Percentiles rank a stretch among this genome's conserved stretches.
Evolutionary conservation across 2,113 vertebrate species (phyloP).

Genomic region (Cygnus buccinator): DNA sequence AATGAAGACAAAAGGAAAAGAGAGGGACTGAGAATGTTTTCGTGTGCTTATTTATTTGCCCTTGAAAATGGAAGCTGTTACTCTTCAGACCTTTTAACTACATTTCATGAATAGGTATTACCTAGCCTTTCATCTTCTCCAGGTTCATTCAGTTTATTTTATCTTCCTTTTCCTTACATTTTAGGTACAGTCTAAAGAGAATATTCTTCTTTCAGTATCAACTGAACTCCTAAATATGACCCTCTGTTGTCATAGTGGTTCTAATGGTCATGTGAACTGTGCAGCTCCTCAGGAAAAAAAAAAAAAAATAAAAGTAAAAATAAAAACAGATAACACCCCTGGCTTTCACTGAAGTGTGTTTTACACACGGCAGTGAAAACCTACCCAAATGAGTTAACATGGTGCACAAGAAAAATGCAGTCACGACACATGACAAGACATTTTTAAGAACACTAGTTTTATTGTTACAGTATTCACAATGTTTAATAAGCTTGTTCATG

Average conservation of each 20-base stretch:
- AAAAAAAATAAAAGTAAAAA: too few species aligned
- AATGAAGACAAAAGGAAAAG: background rate
- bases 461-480: background rate
- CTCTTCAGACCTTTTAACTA: background rate
- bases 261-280: background rate
- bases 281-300: background rate
- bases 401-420: background rate
- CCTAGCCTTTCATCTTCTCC: background rate
- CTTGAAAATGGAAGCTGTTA: background rate
- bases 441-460: background rate
- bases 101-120: background rate
- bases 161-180: background rate
- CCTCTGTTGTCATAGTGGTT: background rate
- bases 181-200: background rate
- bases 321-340: background rate
- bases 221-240: fast-evolving
- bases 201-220: background rate
- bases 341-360: background rate
- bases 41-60: background rate
- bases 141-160: background rate
- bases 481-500: background rate
- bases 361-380: background rate
- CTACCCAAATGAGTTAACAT: background rate
- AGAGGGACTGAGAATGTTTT: background rate
- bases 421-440: background rate